phyloP scores from a whole-genome alignment of 2,888 invertebrate species.

The Pandemis heparana region DNA sequence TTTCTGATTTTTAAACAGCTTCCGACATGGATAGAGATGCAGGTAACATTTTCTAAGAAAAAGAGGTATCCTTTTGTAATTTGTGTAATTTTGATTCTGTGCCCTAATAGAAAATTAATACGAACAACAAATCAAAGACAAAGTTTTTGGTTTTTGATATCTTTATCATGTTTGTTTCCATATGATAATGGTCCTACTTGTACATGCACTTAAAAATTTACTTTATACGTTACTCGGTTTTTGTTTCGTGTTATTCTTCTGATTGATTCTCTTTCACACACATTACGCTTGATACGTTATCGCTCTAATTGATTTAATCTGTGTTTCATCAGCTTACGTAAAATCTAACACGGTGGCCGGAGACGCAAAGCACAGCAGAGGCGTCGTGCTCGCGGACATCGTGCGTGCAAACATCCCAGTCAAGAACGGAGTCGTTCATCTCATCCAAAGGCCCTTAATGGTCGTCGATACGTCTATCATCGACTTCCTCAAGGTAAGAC shows the following conservation, averaged over 20 bases:
- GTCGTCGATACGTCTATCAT: slow-evolving; percentile 95
- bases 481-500: slow-evolving; percentile 92
- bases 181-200: too few species aligned
- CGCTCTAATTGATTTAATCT: background rate
- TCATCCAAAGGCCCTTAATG: slow-evolving; percentile 96
- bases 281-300: background rate
- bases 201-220: too few species aligned
- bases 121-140: too few species aligned
- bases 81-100: background rate
- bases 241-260: background rate
- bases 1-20: background rate
- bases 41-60: background rate
- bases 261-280: background rate
- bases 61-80: background rate
- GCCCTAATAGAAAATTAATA: background rate
- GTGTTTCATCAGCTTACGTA: slow-evolving; percentile 88
- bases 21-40: background rate
- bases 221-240: too few species aligned
- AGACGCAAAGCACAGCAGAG: slow-evolving; percentile 91
- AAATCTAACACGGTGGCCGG: slow-evolving; percentile 94
- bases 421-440: slow-evolving; percentile 96
- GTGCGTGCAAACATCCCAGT: slow-evolving; percentile 96
- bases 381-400: slow-evolving; percentile 95
- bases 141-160: too few species aligned
- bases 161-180: too few species aligned